These are phyloP conservation scores for Phymatocera aterrima DNA, from an alignment of 2,888 invertebrate species.

Conservation along the genomic window DNA sequence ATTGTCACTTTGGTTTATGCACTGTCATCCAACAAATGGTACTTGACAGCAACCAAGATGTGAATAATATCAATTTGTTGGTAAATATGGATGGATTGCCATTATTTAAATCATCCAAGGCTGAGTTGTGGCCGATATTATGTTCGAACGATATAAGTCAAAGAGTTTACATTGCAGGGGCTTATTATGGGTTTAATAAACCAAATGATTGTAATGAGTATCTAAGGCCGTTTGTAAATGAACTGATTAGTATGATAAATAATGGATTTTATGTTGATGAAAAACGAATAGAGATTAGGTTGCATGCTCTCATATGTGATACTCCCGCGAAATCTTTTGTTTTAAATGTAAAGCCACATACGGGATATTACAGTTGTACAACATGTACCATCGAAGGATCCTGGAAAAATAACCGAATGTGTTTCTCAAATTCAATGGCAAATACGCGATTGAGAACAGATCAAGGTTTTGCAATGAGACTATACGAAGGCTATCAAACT, in stretches of 20 bases:
- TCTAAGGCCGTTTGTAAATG: constrained; percentile 9
- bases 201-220: constrained; percentile 2
- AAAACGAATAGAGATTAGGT: background rate
- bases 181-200: constrained; percentile 49
- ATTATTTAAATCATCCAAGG: constrained; percentile 46
- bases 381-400: constrained; percentile 52
- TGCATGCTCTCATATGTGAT: constrained; percentile 50
- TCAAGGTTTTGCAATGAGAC: background rate
- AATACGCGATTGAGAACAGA: background rate
- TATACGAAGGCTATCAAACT: constrained; percentile 47
- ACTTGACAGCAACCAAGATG: background rate
- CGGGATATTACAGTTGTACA: constrained; percentile 52
- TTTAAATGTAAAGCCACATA: constrained; percentile 49
- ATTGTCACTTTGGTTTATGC: constrained; percentile 3
- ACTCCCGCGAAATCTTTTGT: constrained; percentile 50
- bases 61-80: constrained; percentile 4
- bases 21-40: constrained; percentile 15
- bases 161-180: constrained; percentile 48
- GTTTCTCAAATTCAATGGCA: constrained; percentile 3
- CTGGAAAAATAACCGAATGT: constrained; percentile 11
- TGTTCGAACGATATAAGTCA: constrained; percentile 27
- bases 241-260: constrained; percentile 5
- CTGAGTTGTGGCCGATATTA: constrained; percentile 51
- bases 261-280: background rate
- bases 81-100: constrained; percentile 52